Evolutionary conservation across 2,888 invertebrate species (phyloP).

Genomic region (Trissolcus brochymenae): DNA sequence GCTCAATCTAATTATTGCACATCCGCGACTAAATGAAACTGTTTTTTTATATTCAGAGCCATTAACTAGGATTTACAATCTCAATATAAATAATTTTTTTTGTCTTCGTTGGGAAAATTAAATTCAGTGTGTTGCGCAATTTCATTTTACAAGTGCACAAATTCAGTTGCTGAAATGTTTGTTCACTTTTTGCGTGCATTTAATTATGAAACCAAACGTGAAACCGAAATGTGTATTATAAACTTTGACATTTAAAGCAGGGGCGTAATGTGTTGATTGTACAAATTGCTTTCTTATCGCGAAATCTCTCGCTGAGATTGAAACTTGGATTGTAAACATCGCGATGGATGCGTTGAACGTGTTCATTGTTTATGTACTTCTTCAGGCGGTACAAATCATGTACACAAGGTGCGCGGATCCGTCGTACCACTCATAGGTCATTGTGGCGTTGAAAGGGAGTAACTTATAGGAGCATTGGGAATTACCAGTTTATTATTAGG

Average conservation of each 20-base stretch:
- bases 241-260: slow-evolving; percentile 8
- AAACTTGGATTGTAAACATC: slow-evolving; percentile 51
- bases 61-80: slow-evolving; percentile 17
- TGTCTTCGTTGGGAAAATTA: neutral
- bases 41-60: slow-evolving; percentile 1
- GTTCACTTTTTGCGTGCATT: slow-evolving; percentile 14
- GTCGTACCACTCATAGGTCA: slow-evolving; percentile 72
- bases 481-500: slow-evolving; percentile 76
- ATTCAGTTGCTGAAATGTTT: slow-evolving; percentile 5
- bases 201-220: slow-evolving; percentile 28
- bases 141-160: slow-evolving; percentile 15
- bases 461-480: slow-evolving; percentile 77
- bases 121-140: neutral
- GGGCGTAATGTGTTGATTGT: slow-evolving; percentile 29
- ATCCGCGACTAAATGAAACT: slow-evolving; percentile 5
- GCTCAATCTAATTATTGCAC: neutral
- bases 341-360: slow-evolving; percentile 51
- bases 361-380: slow-evolving; percentile 54
- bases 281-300: slow-evolving; percentile 56
- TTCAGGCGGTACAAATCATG: slow-evolving; percentile 61
- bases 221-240: slow-evolving; percentile 12
- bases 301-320: slow-evolving; percentile 40
- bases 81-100: slow-evolving; percentile 31
- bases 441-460: slow-evolving; percentile 75
- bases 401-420: slow-evolving; percentile 68